phyloP scores from a whole-genome alignment of 1,140 invertebrate genomes.

The Drosophila kepulauana region DNA sequence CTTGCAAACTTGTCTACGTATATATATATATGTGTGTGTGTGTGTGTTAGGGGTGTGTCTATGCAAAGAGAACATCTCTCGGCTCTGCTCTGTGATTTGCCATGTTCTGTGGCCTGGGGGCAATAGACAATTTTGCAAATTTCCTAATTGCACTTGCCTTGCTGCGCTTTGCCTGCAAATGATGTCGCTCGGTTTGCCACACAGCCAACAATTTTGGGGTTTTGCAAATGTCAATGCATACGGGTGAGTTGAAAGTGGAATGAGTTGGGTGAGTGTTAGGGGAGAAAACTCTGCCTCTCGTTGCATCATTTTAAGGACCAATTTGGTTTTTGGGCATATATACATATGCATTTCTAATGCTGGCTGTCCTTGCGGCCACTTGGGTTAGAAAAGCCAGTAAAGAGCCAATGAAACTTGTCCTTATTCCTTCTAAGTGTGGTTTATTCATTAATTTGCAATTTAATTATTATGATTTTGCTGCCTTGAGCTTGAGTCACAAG shows the following conservation, averaged over 20 bases:
- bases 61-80: constrained; percentile 34
- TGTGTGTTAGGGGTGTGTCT: constrained; percentile 10
- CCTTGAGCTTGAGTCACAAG: not conserved
- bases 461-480: constrained; percentile 9
- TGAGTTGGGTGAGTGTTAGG: not conserved
- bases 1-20: constrained; percentile 13
- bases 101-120: constrained; percentile 40
- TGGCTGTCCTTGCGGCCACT: constrained; percentile 12
- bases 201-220: constrained; percentile 42
- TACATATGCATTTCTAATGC: constrained; percentile 40
- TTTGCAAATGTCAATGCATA: constrained; percentile 30
- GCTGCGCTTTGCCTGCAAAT: constrained; percentile 43
- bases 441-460: constrained; percentile 13
- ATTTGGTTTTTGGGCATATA: constrained; percentile 32
- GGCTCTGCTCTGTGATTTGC: constrained; percentile 42
- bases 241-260: not conserved
- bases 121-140: constrained; percentile 69
- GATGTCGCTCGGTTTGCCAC: constrained; percentile 48
- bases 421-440: not conserved
- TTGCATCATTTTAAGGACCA: constrained; percentile 48
- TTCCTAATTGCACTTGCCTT: constrained; percentile 75
- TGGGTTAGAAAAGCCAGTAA: constrained; percentile 3
- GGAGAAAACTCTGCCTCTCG: not conserved
- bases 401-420: not conserved
- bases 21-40: constrained; percentile 9